A percentile compares a stretch with the other conserved stretches of the same genome.
Evolutionary conservation across 1,140 invertebrate genomes (phyloP).

Genomic region (Chlorops oryzae): DNA sequence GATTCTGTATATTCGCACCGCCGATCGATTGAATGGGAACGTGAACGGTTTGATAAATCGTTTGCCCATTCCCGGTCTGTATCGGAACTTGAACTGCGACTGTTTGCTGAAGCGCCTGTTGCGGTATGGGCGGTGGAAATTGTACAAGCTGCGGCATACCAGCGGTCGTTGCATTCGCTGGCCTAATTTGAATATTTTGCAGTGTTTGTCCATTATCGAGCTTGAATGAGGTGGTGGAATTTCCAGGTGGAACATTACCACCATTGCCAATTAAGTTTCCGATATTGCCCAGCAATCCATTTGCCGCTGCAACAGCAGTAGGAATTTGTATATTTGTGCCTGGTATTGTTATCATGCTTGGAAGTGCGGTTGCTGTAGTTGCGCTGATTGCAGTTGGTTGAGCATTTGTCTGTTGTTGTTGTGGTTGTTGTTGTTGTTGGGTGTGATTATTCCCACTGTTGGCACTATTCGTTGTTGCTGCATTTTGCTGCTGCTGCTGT

Average conservation of each 20-base stretch:
- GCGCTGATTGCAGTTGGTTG: constrained; percentile 7
- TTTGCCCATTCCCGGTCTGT: constrained; percentile 81
- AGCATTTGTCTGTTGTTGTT: not conserved
- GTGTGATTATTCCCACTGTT: not conserved
- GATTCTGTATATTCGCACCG: constrained; percentile 47
- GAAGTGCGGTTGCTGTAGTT: constrained; percentile 22
- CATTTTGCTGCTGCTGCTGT: not conserved
- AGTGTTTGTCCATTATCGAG: constrained; percentile 37
- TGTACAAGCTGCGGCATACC: constrained; percentile 62
- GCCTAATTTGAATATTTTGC: constrained; percentile 59
- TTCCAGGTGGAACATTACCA: constrained; percentile 7
- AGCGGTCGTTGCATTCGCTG: constrained; percentile 20
- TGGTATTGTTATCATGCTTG: constrained; percentile 53
- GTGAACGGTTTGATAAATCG: constrained; percentile 87
- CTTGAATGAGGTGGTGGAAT: constrained; percentile 25
- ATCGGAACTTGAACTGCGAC: constrained; percentile 91
- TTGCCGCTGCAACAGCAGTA: constrained; percentile 40
- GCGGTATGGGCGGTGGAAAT: constrained; percentile 49
- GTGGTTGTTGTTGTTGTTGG: constrained; percentile 21
- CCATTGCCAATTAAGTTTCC: constrained; percentile 21
- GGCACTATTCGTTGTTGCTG: too few species aligned
- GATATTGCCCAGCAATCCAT: constrained; percentile 34
- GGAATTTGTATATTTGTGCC: constrained; percentile 57
- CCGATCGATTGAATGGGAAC: constrained; percentile 70
- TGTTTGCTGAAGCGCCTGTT: constrained; percentile 63